Base-by-base conservation (phyloP, 2,888 invertebrate genomes). In the Chorisops tibialis region DNA sequence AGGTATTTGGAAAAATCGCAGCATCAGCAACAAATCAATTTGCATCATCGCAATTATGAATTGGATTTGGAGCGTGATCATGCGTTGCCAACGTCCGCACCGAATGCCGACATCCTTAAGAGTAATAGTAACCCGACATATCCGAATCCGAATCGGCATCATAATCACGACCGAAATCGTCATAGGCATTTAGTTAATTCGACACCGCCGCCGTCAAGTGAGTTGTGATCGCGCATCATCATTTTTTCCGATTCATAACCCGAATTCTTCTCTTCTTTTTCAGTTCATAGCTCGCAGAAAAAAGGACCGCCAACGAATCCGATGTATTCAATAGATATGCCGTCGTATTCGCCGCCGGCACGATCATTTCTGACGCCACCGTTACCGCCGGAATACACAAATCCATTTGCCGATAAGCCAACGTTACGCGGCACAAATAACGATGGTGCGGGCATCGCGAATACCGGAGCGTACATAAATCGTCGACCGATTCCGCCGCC, bases 321-420 rank as follows among this genome's bases (percentile, higher is more conserved):
- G 12, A 81, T 83, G 75, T 81, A 81, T 69, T 79, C 83, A 14
- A 87, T 86, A 52, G 89, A 89, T 69, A 83, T 89, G 68, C 91
- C 91, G 39, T 89, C 89, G 38, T 92, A 92, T 78, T 89, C 91
- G 22, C 91, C 91, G 56, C 91, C 92, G 19, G 88, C 88, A 35
- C 79, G 91, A 62, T 83, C 87, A 12, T 87, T 90, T 75, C 87
- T 89, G 77, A 92, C 92, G 1, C 92, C 92, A 1, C 91, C 91
- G 0, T 76, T 92, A 67, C 92, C 91, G 12, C 90, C 89, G 7
- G 91, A 91, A 76, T 90, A 89, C 73, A 83, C 86, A 65, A 90
- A 91, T 79, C 91, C 92, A 1, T 92, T 92, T 73, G 91, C 91
- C n/a, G 91, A 92, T 74, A 92, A 91, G 76, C 92, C 92, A 56